These are phyloP conservation scores for Strix uralensis DNA, from an alignment of 2,113 vertebrate genomes.

Conservation along the genomic window DNA sequence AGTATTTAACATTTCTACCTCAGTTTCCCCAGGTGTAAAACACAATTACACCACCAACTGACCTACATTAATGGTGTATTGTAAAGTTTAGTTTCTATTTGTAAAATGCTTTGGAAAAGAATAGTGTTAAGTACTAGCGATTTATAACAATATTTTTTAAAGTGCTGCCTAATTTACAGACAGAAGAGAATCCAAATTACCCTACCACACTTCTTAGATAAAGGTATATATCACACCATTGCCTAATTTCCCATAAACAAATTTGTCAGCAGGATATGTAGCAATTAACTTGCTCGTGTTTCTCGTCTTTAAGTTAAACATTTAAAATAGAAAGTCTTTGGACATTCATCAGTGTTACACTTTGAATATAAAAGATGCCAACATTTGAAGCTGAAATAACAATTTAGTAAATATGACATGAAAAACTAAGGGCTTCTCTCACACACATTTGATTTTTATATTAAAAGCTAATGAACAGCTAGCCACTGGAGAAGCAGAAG, in stretches of 20 bases:
- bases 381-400: background rate
- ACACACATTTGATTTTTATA: background rate
- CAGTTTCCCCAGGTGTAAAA: background rate
- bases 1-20: background rate
- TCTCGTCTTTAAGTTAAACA: background rate
- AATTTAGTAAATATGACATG: background rate
- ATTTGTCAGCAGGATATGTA: background rate
- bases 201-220: background rate
- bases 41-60: background rate
- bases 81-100: background rate
- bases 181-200: background rate
- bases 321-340: background rate
- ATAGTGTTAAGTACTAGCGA: background rate
- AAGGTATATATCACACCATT: background rate
- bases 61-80: background rate
- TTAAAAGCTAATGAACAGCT: background rate
- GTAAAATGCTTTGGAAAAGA: background rate
- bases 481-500: background rate
- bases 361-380: background rate
- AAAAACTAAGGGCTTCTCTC: background rate
- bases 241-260: background rate
- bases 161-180: background rate
- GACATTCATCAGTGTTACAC: background rate
- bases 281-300: background rate
- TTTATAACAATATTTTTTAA: background rate